A percentile compares a stretch with the other conserved stretches of the same genome.
Evolutionary conservation across 2,113 vertebrate species (phyloP).

Genomic region (Zootoca vivipara): DNA sequence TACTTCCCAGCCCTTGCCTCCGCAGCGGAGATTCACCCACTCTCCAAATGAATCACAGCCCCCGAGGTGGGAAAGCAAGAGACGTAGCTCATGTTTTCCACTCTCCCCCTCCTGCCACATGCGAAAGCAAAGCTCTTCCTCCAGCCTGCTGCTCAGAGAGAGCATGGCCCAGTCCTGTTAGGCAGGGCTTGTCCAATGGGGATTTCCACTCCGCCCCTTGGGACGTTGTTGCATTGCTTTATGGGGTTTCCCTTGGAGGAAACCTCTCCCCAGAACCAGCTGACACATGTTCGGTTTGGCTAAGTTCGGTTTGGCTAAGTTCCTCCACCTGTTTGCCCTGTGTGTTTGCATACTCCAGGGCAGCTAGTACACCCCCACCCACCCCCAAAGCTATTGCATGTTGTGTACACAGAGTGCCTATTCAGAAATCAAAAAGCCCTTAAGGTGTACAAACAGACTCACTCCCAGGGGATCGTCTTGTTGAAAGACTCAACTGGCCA

Average conservation of each 20-base stretch:
- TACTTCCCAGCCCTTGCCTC: slow-evolving; percentile 41
- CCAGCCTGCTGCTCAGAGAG: background rate
- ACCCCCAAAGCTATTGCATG: background rate
- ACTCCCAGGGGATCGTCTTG: slow-evolving; percentile 36
- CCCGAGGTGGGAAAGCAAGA: slow-evolving; percentile 36
- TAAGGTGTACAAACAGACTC: rapidly evolving
- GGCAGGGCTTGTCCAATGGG: slow-evolving; percentile 29
- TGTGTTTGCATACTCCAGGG: slow-evolving; percentile 7
- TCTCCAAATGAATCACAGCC: slow-evolving; percentile 54
- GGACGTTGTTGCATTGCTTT: slow-evolving; percentile 25
- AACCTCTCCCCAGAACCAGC: slow-evolving; percentile 5
- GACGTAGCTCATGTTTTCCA: slow-evolving; percentile 52
- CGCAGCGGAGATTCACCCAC: slow-evolving; percentile 47
- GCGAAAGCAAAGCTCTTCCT: background rate
- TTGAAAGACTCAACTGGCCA: slow-evolving; percentile 21
- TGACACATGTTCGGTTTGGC: slow-evolving; percentile 30
- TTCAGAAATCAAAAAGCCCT: slow-evolving; percentile 41
- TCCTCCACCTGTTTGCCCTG: background rate
- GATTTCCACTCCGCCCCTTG: slow-evolving; percentile 37
- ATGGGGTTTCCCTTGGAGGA: background rate
- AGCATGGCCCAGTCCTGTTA: slow-evolving; percentile 32
- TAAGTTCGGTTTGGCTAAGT: background rate
- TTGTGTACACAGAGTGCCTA: background rate
- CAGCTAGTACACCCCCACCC: background rate
- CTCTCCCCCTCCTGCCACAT: slow-evolving; percentile 14